Conservation (phyloP, 2,113 vertebrate species). For the Gasterosteus aculeatus region DNA sequence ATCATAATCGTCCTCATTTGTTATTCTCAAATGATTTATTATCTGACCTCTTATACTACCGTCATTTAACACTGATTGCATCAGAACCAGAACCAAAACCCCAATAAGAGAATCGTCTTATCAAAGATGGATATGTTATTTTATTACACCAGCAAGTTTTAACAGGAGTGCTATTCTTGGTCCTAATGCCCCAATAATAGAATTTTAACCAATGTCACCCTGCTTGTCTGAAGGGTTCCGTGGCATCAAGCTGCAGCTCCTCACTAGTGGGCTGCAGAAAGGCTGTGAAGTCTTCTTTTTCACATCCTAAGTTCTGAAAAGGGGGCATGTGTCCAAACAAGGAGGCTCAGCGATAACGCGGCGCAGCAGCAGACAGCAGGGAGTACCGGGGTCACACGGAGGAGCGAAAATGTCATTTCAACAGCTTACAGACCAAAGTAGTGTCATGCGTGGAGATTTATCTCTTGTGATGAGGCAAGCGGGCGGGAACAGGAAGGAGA, state of each 20-base stretch:
- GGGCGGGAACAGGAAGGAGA: constrained; percentile 7
- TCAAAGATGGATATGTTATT: constrained; percentile 1
- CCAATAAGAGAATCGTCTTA: constrained; percentile 8
- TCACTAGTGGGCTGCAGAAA: not conserved
- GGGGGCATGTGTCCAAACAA: constrained; percentile 19
- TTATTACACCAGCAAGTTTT: not conserved
- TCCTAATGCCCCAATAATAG: not conserved
- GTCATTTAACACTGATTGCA: not conserved
- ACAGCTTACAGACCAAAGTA: constrained; percentile 55
- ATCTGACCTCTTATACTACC: not conserved
- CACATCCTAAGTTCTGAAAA: not conserved
- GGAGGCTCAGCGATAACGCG: constrained; percentile 21
- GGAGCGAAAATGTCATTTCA: constrained; percentile 54
- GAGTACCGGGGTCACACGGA: constrained; percentile 20
- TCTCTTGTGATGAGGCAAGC: constrained; percentile 42
- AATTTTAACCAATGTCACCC: constrained; percentile 15
- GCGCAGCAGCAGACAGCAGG: constrained; percentile 36
- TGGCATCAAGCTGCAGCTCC: constrained; percentile 14
- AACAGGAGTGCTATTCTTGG: not conserved
- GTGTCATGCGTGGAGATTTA: constrained; percentile 53
- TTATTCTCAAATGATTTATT: not conserved
- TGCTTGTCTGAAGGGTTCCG: constrained; percentile 12
- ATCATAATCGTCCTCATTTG: not conserved
- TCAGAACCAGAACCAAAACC: not conserved
- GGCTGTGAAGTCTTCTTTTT: not conserved